phyloP scores from a whole-genome alignment of 2,113 vertebrate genomes.

The Strigops habroptila region DNA sequence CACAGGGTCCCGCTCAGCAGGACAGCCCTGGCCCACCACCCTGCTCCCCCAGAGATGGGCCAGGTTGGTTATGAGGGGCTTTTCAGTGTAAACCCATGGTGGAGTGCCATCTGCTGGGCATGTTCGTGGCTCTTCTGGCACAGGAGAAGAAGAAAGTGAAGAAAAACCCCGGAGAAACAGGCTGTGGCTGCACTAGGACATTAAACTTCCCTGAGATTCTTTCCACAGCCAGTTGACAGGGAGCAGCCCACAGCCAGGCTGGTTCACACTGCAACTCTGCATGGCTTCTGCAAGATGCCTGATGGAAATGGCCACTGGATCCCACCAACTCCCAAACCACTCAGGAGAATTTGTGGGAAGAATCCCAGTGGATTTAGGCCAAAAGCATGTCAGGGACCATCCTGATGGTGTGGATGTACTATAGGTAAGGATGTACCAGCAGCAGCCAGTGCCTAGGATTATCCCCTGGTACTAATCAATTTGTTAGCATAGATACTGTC shows the following conservation, averaged over 20 bases:
- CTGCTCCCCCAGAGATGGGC: neutral
- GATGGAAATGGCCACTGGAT: fast-evolving
- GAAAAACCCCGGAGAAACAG: neutral
- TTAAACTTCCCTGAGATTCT: neutral
- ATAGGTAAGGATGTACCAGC: neutral
- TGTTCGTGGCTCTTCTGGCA: neutral
- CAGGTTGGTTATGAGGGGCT: neutral
- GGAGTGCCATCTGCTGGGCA: conserved; percentile 62
- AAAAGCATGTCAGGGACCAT: neutral
- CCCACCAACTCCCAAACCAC: neutral
- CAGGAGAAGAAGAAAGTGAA: neutral
- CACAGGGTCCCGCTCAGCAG: neutral
- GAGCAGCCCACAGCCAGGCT: neutral
- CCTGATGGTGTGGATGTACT: neutral
- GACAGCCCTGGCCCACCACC: neutral
- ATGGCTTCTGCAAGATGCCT: neutral
- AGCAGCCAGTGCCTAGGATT: neutral
- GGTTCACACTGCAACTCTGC: neutral
- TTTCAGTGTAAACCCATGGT: neutral
- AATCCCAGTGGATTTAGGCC: neutral
- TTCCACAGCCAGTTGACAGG: neutral
- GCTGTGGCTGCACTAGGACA: neutral
- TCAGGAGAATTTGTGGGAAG: neutral
- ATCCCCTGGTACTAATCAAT: neutral
- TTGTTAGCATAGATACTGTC: neutral